Percentiles rank a stretch among this genome's conserved stretches.
phyloP scores from a whole-genome alignment of 2,113 vertebrate genomes.

The Pelmatolapia mariae region DNA sequence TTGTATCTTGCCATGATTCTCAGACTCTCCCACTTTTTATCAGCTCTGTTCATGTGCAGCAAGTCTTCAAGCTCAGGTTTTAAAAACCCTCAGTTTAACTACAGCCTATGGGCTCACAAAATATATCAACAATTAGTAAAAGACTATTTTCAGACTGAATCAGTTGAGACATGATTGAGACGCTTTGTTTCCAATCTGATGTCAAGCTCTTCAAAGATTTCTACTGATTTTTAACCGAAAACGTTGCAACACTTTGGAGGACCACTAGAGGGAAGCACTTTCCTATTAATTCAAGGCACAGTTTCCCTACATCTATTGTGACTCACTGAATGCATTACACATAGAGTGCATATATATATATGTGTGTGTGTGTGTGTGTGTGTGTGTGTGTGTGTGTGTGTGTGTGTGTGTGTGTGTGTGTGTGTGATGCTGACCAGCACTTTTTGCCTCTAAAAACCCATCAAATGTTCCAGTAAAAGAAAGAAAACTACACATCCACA shows the following conservation, averaged over 20 bases:
- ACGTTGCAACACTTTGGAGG: background rate
- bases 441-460: background rate
- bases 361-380: background rate
- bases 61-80: background rate
- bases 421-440: background rate
- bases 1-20: background rate
- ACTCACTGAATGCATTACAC: background rate
- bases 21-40: background rate
- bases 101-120: background rate
- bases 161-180: background rate
- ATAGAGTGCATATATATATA: no score
- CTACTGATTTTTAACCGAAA: background rate
- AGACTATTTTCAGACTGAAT: background rate
- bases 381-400: background rate
- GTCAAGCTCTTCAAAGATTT: background rate
- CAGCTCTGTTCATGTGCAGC: background rate
- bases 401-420: background rate
- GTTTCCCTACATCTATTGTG: background rate
- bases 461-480: background rate
- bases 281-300: background rate
- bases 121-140: background rate
- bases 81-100: background rate
- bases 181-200: background rate
- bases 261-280: constrained; percentile 43
- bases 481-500: background rate